Conservation (phyloP, 2,888 invertebrate genomes). For the Hyposoter dolosus region DNA sequence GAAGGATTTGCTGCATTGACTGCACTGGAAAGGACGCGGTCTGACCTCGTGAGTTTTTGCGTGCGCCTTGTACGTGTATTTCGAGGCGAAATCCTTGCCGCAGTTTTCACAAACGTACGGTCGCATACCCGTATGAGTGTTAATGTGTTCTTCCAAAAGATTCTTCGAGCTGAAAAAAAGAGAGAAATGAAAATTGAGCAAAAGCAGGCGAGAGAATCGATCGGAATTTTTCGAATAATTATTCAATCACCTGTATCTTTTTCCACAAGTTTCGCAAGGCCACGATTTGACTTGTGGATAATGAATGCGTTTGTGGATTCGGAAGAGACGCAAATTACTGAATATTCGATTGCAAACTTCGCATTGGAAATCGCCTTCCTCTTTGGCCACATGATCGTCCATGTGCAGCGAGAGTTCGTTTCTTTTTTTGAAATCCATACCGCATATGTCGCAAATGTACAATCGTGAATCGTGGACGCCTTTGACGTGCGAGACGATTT, state of each 20-base stretch:
- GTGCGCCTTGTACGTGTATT: slow-evolving; percentile 92
- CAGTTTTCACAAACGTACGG: slow-evolving; percentile 89
- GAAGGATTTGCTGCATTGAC: slow-evolving; percentile 90
- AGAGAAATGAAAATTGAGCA: not conserved
- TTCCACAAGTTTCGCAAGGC: slow-evolving; percentile 89
- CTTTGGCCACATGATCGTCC: slow-evolving; percentile 87
- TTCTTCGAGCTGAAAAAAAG: slow-evolving; percentile 87
- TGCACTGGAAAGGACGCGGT: slow-evolving; percentile 90
- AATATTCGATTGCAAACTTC: slow-evolving; percentile 88
- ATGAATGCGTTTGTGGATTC: slow-evolving; percentile 89
- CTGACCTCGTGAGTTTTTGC: slow-evolving; percentile 90
- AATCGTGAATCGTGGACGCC: slow-evolving; percentile 87
- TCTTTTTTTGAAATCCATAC: slow-evolving; percentile 88
- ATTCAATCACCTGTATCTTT: slow-evolving; percentile 86
- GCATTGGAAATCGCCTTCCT: slow-evolving; percentile 88
- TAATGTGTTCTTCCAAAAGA: slow-evolving; percentile 90
- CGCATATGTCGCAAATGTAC: slow-evolving; percentile 91
- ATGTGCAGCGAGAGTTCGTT: slow-evolving; percentile 88
- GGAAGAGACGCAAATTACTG: slow-evolving; percentile 87
- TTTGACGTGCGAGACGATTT: slow-evolving; percentile 88
- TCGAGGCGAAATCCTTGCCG: slow-evolving; percentile 91
- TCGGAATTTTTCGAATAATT: not conserved
- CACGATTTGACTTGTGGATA: slow-evolving; percentile 88
- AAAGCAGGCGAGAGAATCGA: not conserved
- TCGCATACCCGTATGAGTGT: slow-evolving; percentile 89